These are phyloP conservation scores for Lypha dubia DNA, from an alignment of 2,888 invertebrate species.

Conservation along the genomic window DNA sequence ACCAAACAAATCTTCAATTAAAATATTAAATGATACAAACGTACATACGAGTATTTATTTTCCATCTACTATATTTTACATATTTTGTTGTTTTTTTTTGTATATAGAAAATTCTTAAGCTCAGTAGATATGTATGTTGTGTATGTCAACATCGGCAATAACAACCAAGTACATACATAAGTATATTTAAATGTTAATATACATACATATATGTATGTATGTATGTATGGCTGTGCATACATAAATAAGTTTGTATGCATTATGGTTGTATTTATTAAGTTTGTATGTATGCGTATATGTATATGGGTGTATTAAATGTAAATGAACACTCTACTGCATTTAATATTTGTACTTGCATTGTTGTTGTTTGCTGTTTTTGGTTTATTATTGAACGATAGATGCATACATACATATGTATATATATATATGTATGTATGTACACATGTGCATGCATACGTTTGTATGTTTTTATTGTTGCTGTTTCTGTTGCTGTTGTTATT, in stretches of 20 bases:
- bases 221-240: neutral
- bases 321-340: slow-evolving; percentile 76
- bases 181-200: neutral
- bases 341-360: slow-evolving; percentile 70
- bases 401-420: slow-evolving; percentile 25
- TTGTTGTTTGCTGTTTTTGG: slow-evolving; percentile 29
- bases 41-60: slow-evolving; percentile 51
- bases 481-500: too few relatives aligned
- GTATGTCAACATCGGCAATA: neutral
- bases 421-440: slow-evolving; percentile 52
- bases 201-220: neutral
- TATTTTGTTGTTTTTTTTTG: slow-evolving; percentile 26
- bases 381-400: slow-evolving; percentile 55
- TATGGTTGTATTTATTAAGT: neutral
- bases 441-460: too few relatives aligned
- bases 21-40: slow-evolving; percentile 52
- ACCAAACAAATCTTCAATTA: slow-evolving; percentile 44
- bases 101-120: slow-evolving; percentile 29
- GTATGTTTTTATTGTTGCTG: too few relatives aligned
- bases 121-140: slow-evolving; percentile 1
- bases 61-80: slow-evolving; percentile 18
- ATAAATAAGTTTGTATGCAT: neutral
- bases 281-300: neutral
- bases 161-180: neutral
- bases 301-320: slow-evolving; percentile 5